These are phyloP conservation scores for Chrysolina americana DNA, from an alignment of 2,888 invertebrate genomes.

Conservation along the genomic window DNA sequence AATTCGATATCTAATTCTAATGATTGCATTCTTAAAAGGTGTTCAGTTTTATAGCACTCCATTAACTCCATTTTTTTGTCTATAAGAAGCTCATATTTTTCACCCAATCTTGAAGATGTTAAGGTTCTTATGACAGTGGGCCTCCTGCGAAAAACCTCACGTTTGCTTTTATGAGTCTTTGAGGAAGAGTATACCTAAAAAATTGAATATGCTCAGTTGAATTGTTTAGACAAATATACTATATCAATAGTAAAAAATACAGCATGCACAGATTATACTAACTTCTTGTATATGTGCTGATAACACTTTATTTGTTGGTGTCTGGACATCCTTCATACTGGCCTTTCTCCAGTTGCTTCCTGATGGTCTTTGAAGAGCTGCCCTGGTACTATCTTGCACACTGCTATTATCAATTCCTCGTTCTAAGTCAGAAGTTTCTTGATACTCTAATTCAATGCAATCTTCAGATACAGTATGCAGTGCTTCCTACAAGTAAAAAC, in stretches of 20 bases:
- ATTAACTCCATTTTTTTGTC: slow-evolving; percentile 8
- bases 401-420: neutral
- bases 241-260: neutral
- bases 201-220: neutral
- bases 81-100: neutral
- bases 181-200: slow-evolving; percentile 12
- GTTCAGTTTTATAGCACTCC: slow-evolving; percentile 1
- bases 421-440: neutral
- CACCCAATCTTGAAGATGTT: slow-evolving; percentile 7
- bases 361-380: slow-evolving; percentile 4
- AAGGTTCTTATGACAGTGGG: slow-evolving; percentile 7
- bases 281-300: slow-evolving; percentile 6
- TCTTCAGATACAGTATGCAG: neutral
- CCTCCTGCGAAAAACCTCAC: slow-evolving; percentile 5
- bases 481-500: neutral
- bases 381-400: neutral
- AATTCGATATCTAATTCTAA: slow-evolving; percentile 1
- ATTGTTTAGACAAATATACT: neutral
- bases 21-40: neutral
- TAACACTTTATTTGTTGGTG: slow-evolving; percentile 2
- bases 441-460: neutral
- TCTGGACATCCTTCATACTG: neutral
- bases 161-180: slow-evolving; percentile 2
- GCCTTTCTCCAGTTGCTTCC: slow-evolving; percentile 4
- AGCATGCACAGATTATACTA: neutral